Evolutionary conservation across 1,140 invertebrate genomes (phyloP), one percentile per base, ranked within the genome.

Genomic region (Tetramorium simillimum): DNA sequence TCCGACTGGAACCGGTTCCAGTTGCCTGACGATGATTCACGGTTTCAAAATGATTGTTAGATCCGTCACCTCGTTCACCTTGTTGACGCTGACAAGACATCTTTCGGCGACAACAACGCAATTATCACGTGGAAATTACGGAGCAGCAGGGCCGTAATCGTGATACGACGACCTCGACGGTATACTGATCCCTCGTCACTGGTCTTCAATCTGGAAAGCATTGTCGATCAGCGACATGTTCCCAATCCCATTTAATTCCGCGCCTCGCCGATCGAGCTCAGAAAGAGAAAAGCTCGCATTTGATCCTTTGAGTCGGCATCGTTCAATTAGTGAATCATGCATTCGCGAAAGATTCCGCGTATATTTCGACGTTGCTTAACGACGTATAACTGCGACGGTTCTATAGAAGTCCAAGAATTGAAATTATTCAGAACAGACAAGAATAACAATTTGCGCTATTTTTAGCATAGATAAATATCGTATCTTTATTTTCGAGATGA

Each of bases 21-120:
- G 51, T 58, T 51, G 51, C 56, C n/a, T 58, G 67, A 53, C 33
- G 65, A 87, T 90, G 85, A 89, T 86, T 89, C 86, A 87, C 63
- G 65, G 24, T 87, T 84, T 84, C 70, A 87, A 90, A 89, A 84
- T 46, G 69, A 89, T 89, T 81, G 72, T 89, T 89, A 56, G 85
- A 78, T 89, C 65, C 70, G 80, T 72, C 67, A 70, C 67, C 63
- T 84, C 56, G 80, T 43, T 87, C 78, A 85, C 78, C 76, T 84
- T 87, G 67, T 85, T 84, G 58, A 70, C 40, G 70, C 62, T 82
- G 63, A 76, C 85, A 58, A 65, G 82, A 46, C 63, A 85, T 75
- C 82, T 85, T 87, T 85, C 82, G 82, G 82, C 43, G 75, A 65
- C 84, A 80, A 86, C 84, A 76, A 51, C 75, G 84, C 67, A 81